Evolutionary conservation across 2,888 invertebrate genomes (phyloP).

Genomic region (Alloplasta piceator): DNA sequence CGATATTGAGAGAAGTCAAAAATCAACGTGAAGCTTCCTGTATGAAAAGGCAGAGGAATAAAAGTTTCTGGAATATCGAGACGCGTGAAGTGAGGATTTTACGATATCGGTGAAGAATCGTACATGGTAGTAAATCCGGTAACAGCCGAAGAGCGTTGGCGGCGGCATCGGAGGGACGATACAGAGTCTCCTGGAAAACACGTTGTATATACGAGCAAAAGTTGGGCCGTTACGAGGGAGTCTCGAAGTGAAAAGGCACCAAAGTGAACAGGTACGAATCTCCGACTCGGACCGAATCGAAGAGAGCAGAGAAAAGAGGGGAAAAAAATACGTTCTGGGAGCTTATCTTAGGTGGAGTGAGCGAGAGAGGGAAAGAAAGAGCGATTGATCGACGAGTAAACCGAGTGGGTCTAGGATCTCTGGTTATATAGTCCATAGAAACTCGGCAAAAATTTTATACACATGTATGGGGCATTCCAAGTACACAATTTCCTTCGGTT

Average conservation of each 20-base stretch:
- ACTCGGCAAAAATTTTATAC: slow-evolving; percentile 14
- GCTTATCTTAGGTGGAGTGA: neutral
- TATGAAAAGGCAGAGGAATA: neutral
- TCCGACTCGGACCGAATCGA: slow-evolving; percentile 5
- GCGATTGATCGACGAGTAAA: slow-evolving; percentile 20
- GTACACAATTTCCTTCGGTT: no score
- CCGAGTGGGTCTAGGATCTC: slow-evolving; percentile 22
- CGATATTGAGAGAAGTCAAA: no score
- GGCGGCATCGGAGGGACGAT: slow-evolving; percentile 15
- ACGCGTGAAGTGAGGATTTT: neutral
- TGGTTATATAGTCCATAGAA: slow-evolving; percentile 23
- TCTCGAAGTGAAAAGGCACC: slow-evolving; percentile 27
- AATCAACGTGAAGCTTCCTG: neutral
- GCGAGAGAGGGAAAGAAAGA: slow-evolving; percentile 23
- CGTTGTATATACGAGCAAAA: neutral
- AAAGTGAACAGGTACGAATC: slow-evolving; percentile 25
- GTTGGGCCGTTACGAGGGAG: slow-evolving; percentile 35
- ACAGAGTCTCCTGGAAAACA: slow-evolving; percentile 24
- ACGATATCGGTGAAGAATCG: slow-evolving; percentile 9
- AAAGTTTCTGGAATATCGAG: neutral
- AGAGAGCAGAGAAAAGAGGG: slow-evolving; percentile 6
- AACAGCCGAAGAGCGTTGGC: slow-evolving; percentile 32
- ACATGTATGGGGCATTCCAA: neutral
- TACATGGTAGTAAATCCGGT: slow-evolving; percentile 19
- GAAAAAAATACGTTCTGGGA: slow-evolving; percentile 24